A percentile compares a stretch with the other conserved stretches of the same genome.
Evolutionary conservation across 2,888 invertebrate genomes (phyloP).

Genomic region (Petrolisthes cinctipes): DNA sequence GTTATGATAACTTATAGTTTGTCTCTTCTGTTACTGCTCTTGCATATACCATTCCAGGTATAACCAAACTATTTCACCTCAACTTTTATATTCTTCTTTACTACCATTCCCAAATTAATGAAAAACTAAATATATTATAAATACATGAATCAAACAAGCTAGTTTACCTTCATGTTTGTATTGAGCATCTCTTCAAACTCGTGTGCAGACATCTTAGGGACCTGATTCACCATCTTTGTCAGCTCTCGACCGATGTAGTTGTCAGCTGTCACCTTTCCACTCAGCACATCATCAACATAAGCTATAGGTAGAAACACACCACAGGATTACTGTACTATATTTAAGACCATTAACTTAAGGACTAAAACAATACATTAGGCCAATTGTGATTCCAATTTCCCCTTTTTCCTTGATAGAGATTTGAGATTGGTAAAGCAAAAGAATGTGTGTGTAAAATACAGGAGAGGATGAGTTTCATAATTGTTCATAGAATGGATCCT

Average conservation of each 20-base stretch:
- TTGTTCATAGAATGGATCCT: too few relatives aligned
- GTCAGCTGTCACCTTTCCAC: conserved; percentile 80
- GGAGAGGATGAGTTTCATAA: too few relatives aligned
- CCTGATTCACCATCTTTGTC: conserved; percentile 89
- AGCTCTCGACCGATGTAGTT: conserved; percentile 91
- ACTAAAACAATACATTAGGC: neutral
- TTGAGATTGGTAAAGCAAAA: too few relatives aligned
- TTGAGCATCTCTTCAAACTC: conserved; percentile 96
- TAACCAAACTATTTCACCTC: too few relatives aligned
- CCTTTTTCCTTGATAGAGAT: neutral
- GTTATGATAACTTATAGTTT: too few relatives aligned
- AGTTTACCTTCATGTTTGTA: conserved; percentile 85
- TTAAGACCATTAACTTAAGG: neutral
- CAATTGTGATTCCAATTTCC: neutral
- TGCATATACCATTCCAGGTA: too few relatives aligned
- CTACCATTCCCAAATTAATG: too few relatives aligned
- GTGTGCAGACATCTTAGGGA: conserved; percentile 90
- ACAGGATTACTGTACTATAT: neutral
- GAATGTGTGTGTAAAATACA: too few relatives aligned
- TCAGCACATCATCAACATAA: conserved; percentile 94
- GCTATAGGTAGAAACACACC: conserved; percentile 67
- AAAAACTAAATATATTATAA: too few relatives aligned
- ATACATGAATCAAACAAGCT: too few relatives aligned
- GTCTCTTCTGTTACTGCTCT: too few relatives aligned
- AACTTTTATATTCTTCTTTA: too few relatives aligned